Evolutionary conservation across 2,888 invertebrate genomes (phyloP).

Genomic region (Platycheirus albimanus): DNA sequence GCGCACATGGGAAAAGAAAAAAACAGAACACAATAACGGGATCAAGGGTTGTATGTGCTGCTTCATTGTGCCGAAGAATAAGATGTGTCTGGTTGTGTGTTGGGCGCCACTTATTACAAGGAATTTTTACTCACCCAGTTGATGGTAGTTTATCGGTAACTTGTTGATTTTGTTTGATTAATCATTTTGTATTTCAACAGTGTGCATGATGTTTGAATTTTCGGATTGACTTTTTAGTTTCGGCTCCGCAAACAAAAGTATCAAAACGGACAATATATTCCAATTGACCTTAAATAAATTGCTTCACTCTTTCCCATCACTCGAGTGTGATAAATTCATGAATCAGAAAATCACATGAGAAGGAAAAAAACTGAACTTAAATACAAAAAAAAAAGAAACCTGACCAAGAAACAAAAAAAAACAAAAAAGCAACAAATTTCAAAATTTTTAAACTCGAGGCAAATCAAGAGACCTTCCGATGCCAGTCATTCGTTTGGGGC

Average conservation of each 20-base stretch:
- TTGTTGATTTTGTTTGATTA: constrained; percentile 67
- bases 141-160: constrained; percentile 56
- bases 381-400: constrained; percentile 39
- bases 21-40: constrained; percentile 9
- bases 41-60: constrained; percentile 35
- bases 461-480: constrained; percentile 66
- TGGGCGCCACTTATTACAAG: constrained; percentile 45
- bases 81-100: constrained; percentile 27
- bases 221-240: constrained; percentile 1
- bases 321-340: constrained; percentile 48
- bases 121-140: constrained; percentile 54
- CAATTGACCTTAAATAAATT: constrained; percentile 61
- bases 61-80: constrained; percentile 30
- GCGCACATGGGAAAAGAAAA: constrained; percentile 1
- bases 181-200: neutral
- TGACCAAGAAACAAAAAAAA: constrained; percentile 28
- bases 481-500: constrained; percentile 63
- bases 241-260: neutral
- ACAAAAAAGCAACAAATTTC: constrained; percentile 46
- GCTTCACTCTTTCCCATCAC: constrained; percentile 43
- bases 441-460: constrained; percentile 62
- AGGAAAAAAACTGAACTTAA: constrained; percentile 27
- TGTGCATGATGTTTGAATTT: constrained; percentile 10
- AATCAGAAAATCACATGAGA: constrained; percentile 60
- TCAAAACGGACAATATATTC: constrained; percentile 17